These are phyloP conservation scores for Dynastes maya DNA, from an alignment of 2,888 invertebrate genomes.

Conservation along the genomic window DNA sequence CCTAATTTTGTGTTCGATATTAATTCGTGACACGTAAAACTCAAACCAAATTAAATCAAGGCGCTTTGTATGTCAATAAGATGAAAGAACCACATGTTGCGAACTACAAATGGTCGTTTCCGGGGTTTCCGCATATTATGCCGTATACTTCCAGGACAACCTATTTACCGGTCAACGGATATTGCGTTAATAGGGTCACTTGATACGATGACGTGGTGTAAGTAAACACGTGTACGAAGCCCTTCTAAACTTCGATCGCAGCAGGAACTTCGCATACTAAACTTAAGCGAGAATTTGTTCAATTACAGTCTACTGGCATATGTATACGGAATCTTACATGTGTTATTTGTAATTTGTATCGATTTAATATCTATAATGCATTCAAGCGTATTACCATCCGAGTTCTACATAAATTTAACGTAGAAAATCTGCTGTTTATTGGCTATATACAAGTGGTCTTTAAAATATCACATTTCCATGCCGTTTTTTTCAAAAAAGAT, in stretches of 20 bases:
- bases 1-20: too few relatives aligned
- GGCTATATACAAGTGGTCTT: too few relatives aligned
- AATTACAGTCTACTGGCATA: too few relatives aligned
- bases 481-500: too few relatives aligned
- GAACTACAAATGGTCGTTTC: slow-evolving; percentile 27
- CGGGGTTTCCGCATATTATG: slow-evolving; percentile 31
- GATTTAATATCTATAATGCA: too few relatives aligned
- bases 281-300: not conserved
- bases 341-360: too few relatives aligned
- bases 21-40: not conserved
- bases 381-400: too few relatives aligned
- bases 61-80: slow-evolving; percentile 21
- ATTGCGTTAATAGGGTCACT: slow-evolving; percentile 42
- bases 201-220: slow-evolving; percentile 31
- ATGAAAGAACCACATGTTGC: slow-evolving; percentile 43
- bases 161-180: slow-evolving; percentile 46
- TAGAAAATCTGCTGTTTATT: too few relatives aligned
- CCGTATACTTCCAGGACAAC: slow-evolving; percentile 28
- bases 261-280: not conserved
- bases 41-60: slow-evolving; percentile 36
- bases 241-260: slow-evolving; percentile 11
- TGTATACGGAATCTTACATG: too few relatives aligned
- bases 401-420: too few relatives aligned
- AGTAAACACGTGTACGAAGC: slow-evolving; percentile 21
- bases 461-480: too few relatives aligned